Evolutionary conservation across 2,888 invertebrate genomes (phyloP).

Genomic region (Folsomia candida): DNA sequence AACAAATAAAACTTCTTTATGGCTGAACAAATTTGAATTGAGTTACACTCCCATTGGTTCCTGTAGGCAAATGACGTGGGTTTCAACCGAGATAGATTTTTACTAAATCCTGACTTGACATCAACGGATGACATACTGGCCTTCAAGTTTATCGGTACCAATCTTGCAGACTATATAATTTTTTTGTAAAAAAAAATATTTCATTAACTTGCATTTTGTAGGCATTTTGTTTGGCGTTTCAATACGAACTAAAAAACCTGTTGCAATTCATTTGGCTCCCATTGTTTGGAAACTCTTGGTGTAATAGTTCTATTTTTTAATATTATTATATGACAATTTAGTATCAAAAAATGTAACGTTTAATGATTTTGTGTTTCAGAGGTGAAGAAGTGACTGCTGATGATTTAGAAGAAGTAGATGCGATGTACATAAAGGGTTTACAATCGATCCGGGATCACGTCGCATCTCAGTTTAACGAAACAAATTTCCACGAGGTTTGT

Average conservation of each 20-base stretch:
- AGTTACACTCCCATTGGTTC: no score
- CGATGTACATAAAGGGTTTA: slow-evolving; percentile 62
- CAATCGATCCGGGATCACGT: slow-evolving; percentile 63
- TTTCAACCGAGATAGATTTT: slow-evolving; percentile 63
- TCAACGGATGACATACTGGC: slow-evolving; percentile 59
- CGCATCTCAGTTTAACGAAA: slow-evolving; percentile 61
- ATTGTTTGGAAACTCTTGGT: slow-evolving; percentile 65
- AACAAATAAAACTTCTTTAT: no score
- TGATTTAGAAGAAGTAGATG: slow-evolving; percentile 64
- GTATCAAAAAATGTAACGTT: no score
- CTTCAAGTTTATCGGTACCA: slow-evolving; percentile 63
- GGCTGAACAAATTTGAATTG: no score
- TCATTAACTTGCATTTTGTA: slow-evolving; percentile 50
- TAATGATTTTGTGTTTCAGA: no score
- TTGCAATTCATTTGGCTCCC: slow-evolving; percentile 64
- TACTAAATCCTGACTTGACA: slow-evolving; percentile 62
- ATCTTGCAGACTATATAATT: not conserved
- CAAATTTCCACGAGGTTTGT: slow-evolving; percentile 61
- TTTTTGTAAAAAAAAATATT: slow-evolving; percentile 4
- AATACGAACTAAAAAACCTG: slow-evolving; percentile 65
- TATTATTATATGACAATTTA: no score
- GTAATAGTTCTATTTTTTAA: no score
- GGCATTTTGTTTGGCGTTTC: slow-evolving; percentile 65
- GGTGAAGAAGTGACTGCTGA: slow-evolving; percentile 62
- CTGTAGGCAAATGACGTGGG: slow-evolving; percentile 60